Conservation (phyloP, 2,797 vertebrate species). For the Salmo trutta region DNA sequence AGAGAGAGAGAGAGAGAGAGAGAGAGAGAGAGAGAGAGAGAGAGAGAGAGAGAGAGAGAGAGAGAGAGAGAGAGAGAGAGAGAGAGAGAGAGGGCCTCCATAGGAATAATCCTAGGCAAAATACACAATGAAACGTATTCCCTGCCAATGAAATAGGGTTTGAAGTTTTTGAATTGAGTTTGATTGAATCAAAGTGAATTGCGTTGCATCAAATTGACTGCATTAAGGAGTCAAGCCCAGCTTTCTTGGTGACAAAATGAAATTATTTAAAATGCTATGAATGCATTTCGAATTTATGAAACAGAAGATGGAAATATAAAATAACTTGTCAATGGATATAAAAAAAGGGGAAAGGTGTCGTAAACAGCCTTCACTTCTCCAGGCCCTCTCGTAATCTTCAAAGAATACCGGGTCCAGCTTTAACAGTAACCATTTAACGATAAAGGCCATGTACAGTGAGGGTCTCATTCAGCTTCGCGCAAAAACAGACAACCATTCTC, state of each 20-base stretch:
- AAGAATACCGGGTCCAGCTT: background rate
- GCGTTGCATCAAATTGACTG: conserved; percentile 45
- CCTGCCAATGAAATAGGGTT: conserved; percentile 56
- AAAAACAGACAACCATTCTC: conserved; percentile 14
- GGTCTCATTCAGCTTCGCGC: background rate
- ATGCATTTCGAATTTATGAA: background rate
- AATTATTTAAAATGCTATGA: conserved; percentile 47
- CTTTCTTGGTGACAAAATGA: conserved; percentile 41
- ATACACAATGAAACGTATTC: conserved; percentile 59
- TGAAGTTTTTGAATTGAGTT: conserved; percentile 57
- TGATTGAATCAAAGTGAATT: conserved; percentile 64
- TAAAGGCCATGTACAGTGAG: background rate
- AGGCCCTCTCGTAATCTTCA: background rate
- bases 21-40: conserved; percentile 30
- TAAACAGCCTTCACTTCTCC: background rate
- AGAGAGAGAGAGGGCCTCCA: conserved; percentile 23
- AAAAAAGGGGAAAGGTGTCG: background rate
- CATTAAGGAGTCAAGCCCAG: conserved; percentile 38
- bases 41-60: conserved; percentile 15
- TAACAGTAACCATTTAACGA: background rate
- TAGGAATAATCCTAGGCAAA: conserved; percentile 15
- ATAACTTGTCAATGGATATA: background rate
- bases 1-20: background rate
- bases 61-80: background rate
- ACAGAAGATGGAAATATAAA: background rate